phyloP scores from a whole-genome alignment of 2,888 invertebrate genomes.

The Crocallis elinguaria region DNA sequence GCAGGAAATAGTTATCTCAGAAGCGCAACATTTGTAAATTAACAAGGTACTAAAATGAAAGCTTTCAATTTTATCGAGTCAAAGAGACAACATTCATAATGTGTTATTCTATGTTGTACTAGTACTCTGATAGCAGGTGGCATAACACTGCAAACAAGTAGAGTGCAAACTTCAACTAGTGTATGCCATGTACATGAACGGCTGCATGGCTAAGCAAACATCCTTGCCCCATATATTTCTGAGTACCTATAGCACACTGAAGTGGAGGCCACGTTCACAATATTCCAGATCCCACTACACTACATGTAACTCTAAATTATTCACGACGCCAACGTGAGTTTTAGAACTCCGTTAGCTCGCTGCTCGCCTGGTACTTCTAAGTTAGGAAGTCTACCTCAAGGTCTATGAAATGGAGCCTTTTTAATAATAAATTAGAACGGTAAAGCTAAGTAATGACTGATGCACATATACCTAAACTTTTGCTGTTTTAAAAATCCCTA shows the following conservation, averaged over 20 bases:
- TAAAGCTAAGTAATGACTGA: background rate
- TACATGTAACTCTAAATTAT: slow-evolving; percentile 32
- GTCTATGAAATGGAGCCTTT: slow-evolving; percentile 46
- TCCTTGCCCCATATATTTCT: slow-evolving; percentile 42
- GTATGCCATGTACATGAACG: slow-evolving; percentile 9
- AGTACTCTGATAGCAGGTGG: slow-evolving; percentile 8
- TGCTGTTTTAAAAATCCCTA: too few relatives aligned
- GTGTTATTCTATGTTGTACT: background rate
- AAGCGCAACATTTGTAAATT: background rate
- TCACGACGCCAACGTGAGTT: slow-evolving; percentile 34
- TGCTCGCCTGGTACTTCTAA: slow-evolving; percentile 42
- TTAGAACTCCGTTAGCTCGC: slow-evolving; percentile 40
- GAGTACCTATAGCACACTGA: slow-evolving; percentile 5
- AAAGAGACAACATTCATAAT: background rate
- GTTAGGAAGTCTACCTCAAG: slow-evolving; percentile 21
- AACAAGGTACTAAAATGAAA: background rate
- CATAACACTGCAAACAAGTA: slow-evolving; percentile 5
- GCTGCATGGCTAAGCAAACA: slow-evolving; percentile 29
- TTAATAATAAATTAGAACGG: slow-evolving; percentile 43
- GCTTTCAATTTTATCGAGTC: background rate
- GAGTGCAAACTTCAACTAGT: slow-evolving; percentile 26
- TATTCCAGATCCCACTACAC: slow-evolving; percentile 50
- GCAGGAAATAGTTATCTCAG: background rate
- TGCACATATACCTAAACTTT: too few relatives aligned
- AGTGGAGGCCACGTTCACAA: slow-evolving; percentile 48